phyloP scores from a whole-genome alignment of 2,113 vertebrate genomes.

The Tenebrosternarchus preto region DNA sequence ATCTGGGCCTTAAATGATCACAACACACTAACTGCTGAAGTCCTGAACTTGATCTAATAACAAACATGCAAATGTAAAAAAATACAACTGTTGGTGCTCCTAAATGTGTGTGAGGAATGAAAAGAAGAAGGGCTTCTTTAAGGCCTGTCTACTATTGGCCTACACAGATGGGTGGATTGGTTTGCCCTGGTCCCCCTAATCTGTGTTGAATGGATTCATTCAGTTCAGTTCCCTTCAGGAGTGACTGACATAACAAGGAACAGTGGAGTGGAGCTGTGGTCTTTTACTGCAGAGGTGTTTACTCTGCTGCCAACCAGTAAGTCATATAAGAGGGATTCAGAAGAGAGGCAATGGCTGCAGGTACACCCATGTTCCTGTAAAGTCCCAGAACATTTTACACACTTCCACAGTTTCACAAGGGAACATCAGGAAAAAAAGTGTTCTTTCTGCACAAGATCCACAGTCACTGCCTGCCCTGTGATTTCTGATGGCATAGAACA shows the following conservation, averaged over 20 bases:
- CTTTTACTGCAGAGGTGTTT: background rate
- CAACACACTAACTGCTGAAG: background rate
- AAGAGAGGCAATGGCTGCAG: background rate
- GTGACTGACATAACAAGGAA: background rate
- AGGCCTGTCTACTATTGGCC: background rate
- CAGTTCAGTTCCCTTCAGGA: background rate
- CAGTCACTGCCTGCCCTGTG: background rate
- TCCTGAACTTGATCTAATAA: background rate
- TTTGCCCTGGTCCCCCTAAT: background rate
- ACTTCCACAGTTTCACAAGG: background rate
- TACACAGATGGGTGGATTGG: background rate
- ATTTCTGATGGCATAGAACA: background rate
- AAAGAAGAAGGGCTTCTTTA: background rate
- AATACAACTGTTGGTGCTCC: too few relatives aligned
- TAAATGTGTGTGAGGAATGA: background rate
- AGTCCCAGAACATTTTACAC: background rate
- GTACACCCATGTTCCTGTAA: background rate
- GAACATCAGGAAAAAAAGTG: background rate
- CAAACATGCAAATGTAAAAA: too few relatives aligned
- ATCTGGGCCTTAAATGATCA: background rate
- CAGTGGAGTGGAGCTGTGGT: background rate
- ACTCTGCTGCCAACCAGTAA: background rate
- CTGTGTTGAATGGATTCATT: background rate
- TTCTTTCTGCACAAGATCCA: background rate
- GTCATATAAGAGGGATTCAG: background rate